A percentile compares a stretch with the other conserved stretches of the same genome.
phyloP scores from a whole-genome alignment of 2,888 invertebrate species.

The Pedicia rivosa region DNA sequence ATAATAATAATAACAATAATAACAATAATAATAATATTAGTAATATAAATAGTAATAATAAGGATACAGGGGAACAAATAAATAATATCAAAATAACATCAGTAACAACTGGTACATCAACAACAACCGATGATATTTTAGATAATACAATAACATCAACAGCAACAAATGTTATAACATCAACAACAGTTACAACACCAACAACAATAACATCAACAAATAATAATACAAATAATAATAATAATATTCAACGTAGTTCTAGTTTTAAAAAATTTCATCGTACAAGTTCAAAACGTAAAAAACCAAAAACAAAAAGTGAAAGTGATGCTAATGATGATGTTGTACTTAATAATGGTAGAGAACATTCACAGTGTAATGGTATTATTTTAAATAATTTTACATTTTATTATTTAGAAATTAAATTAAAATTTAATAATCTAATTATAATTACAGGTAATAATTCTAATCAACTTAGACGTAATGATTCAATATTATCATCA shows the following conservation, averaged over 20 bases:
- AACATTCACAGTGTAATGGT: conserved; percentile 61
- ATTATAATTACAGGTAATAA: conserved; percentile 14
- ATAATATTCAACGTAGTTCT: conserved; percentile 40
- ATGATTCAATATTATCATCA: conserved; percentile 41
- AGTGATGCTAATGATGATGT: conserved; percentile 33
- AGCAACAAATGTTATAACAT: conserved; percentile 9
- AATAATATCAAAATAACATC: background rate
- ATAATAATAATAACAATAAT: background rate
- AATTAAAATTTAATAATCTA: background rate
- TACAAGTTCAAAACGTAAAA: conserved; percentile 48
- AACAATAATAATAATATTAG: conserved; percentile 10
- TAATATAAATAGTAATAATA: conserved; percentile 10
- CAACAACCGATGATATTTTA: too few species aligned
- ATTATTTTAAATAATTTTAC: conserved; percentile 15
- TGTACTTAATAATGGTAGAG: conserved; percentile 51
- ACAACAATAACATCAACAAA: background rate
- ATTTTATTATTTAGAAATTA: background rate
- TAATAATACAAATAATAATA: conserved; percentile 1
- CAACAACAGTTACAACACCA: conserved; percentile 15
- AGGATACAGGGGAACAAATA: background rate
- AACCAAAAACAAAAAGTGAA: conserved; percentile 35
- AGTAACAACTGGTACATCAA: background rate
- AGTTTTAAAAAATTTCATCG: conserved; percentile 57
- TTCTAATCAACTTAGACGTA: conserved; percentile 31
- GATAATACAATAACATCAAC: conserved; percentile 1